Conservation (phyloP, 2,888 invertebrate genomes). For the Margaritifera margaritifera region DNA sequence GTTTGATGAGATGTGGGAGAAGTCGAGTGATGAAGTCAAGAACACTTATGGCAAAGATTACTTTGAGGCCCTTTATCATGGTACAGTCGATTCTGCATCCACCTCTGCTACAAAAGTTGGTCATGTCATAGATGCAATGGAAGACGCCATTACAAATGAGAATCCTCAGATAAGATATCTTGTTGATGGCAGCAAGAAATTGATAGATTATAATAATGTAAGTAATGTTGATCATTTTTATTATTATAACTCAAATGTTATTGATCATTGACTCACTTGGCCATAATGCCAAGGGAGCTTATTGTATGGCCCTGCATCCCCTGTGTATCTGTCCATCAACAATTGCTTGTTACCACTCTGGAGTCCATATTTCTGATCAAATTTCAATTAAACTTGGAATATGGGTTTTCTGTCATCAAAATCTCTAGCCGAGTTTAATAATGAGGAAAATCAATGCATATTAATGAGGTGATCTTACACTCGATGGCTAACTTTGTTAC, state of each 20-base stretch:
- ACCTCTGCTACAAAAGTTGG: constrained; percentile 34
- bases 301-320: no score
- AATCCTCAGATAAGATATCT: constrained; percentile 49
- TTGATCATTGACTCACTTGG: no score
- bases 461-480: no score
- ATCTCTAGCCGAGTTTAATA: no score
- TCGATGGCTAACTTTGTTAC: no score
- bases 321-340: no score
- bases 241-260: background rate
- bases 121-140: constrained; percentile 56
- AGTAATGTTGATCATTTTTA: constrained; percentile 17
- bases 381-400: no score
- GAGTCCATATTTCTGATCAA: no score
- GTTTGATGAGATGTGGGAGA: constrained; percentile 44
- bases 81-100: constrained; percentile 25
- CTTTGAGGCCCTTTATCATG: constrained; percentile 30
- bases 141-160: constrained; percentile 41
- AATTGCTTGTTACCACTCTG: no score
- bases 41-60: constrained; percentile 48
- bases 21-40: constrained; percentile 45
- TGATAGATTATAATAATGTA: constrained; percentile 53
- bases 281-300: no score
- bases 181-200: constrained; percentile 50
- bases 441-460: no score
- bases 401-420: no score